Base-by-base conservation (phyloP, 2,888 invertebrate species). In the Mechanitis messenoides region DNA sequence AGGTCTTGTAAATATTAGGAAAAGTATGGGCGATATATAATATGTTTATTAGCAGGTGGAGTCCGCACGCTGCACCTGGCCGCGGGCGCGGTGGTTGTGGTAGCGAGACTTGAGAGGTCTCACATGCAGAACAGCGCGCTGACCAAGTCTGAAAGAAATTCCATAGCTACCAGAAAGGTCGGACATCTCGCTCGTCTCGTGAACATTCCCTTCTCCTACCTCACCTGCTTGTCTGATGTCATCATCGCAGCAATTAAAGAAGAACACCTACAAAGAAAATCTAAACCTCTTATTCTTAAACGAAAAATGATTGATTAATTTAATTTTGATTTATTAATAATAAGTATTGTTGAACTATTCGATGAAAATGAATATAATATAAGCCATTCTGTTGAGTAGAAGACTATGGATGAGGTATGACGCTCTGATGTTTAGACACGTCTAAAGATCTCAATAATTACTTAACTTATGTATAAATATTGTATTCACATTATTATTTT, bases 1-100 rank as follows among this genome's bases (percentile, higher is more conserved):
- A 20, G 20, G 20, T 20, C 20, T 20, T 20, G 20, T 20, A 20
- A 20, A 20, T 20, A 20, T 20, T 20, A 20, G 20, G 20, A 20
- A 20, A 20, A 20, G 20, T 20, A 20, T 20, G 20, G 20, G 20
- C 20, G 20, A 20, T 20, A 20, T 20, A 7, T 12, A 35, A 28
- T n/a, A 6, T 2, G 28, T 31, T 6, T 35, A 45, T 56, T 38
- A 59, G 53, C 35, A 38, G 56, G 54, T 47, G 53, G 7, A 6
- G 53, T 77, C 20, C 69, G 75, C n/a, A 76, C 76, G 12, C 45
- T 81, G 50, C 81, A 81, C 62, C 54, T 85, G 42, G 73, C 73
- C n/a, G 84, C 80, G 5, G 83, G 77, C 33, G 72, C 75, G 0
- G 79, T 83, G 58, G 64, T 68, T 0, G 79, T 80, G 2, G 59